Conservation (phyloP, 2,113 vertebrate species). For the Cebus imitator region DNA sequence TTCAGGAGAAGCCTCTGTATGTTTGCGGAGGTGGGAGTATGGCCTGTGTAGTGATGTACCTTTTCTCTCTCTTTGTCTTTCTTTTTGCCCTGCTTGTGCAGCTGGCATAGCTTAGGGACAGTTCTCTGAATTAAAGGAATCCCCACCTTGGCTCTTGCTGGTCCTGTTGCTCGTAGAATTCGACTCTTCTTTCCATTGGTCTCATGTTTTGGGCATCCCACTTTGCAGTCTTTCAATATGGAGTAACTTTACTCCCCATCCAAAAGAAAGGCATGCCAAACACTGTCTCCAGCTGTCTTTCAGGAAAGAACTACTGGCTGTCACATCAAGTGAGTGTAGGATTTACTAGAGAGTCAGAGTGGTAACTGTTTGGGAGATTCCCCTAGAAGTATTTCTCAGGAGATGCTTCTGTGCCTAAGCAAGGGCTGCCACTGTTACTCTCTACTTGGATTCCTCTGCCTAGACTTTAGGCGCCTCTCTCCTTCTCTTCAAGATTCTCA, state of each 20-base stretch:
- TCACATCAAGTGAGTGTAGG: fast-evolving
- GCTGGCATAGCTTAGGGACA: too few relatives aligned
- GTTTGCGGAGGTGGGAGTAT: too few relatives aligned
- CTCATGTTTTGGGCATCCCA: too few relatives aligned
- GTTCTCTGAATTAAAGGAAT: background rate
- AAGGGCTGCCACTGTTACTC: fast-evolving
- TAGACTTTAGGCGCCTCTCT: fast-evolving
- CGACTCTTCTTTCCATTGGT: fast-evolving
- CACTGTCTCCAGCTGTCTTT: fast-evolving
- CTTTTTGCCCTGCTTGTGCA: too few relatives aligned
- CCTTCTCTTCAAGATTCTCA: too few relatives aligned
- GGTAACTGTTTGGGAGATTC: fast-evolving
- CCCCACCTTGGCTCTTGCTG: background rate
- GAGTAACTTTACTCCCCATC: fast-evolving
- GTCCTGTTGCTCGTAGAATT: fast-evolving
- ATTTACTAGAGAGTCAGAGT: fast-evolving
- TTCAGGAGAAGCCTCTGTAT: too few relatives aligned
- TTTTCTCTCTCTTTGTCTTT: fast-evolving
- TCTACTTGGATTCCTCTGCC: fast-evolving
- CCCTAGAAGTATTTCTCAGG: fast-evolving
- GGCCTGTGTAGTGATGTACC: background rate
- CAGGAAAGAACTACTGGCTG: fast-evolving
- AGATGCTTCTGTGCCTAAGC: fast-evolving
- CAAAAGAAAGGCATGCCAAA: background rate
- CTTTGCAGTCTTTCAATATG: fast-evolving